Percentiles rank a stretch among this genome's conserved stretches.
Conservation (phyloP, 2,113 vertebrate species). For the Columba livia region DNA sequence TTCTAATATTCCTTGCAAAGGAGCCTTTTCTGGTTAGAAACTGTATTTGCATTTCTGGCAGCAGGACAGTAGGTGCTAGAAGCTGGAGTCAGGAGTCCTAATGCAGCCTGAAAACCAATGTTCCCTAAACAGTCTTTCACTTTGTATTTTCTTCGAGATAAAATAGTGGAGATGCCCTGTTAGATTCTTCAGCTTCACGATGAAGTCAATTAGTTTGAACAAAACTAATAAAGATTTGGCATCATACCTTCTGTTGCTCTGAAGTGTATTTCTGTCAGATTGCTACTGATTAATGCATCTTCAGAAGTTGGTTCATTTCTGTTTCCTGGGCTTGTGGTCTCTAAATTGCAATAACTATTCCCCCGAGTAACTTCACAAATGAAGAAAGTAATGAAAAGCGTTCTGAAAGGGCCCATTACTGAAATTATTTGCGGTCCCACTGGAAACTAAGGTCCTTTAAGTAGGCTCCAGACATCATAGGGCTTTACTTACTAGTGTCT, state of each 20-base stretch:
- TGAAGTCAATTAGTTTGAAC: not conserved
- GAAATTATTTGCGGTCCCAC: constrained; percentile 44
- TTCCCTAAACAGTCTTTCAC: not conserved
- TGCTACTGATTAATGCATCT: constrained; percentile 34
- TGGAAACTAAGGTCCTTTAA: constrained; percentile 30
- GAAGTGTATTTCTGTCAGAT: not conserved
- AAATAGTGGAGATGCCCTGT: not conserved
- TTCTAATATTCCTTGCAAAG: not conserved
- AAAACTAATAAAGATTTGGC: not conserved
- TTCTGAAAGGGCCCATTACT: constrained; percentile 11
- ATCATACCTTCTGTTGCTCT: not conserved
- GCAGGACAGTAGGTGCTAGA: not conserved
- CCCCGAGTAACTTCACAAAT: constrained; percentile 22
- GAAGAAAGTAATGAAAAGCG: constrained; percentile 43
- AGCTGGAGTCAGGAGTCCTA: not conserved
- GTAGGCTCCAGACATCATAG: not conserved
- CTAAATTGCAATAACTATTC: not conserved
- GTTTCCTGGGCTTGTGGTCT: constrained; percentile 1
- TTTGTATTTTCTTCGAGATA: not conserved
- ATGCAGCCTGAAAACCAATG: not conserved
- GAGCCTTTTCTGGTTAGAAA: not conserved
- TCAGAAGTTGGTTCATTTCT: constrained; percentile 34
- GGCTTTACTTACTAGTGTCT: constrained; percentile 1
- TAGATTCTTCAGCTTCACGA: not conserved
- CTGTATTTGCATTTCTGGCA: not conserved